Evolutionary conservation across 1,140 invertebrate species (phyloP).

Genomic region (Maniola jurtina): DNA sequence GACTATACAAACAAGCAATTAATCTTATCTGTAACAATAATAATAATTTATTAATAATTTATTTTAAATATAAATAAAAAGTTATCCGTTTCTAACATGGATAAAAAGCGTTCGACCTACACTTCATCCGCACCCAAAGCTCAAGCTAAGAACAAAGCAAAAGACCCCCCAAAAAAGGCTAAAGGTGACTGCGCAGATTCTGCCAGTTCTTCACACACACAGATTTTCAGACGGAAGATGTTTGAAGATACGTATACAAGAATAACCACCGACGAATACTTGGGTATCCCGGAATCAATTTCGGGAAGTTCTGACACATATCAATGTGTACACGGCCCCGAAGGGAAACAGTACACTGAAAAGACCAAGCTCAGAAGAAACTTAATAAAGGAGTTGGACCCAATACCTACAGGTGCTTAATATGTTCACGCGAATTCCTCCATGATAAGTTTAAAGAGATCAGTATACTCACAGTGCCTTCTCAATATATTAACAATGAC

Average conservation of each 20-base stretch:
- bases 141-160: background rate
- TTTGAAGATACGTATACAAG: constrained; percentile 31
- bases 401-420: constrained; percentile 41
- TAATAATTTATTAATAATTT: background rate
- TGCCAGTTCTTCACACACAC: constrained; percentile 47
- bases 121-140: background rate
- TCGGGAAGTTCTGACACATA: constrained; percentile 53
- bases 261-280: constrained; percentile 46
- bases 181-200: constrained; percentile 35
- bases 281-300: constrained; percentile 43
- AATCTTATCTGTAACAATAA: background rate
- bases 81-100: constrained; percentile 17
- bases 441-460: too few relatives aligned
- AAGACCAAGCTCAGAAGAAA: constrained; percentile 43
- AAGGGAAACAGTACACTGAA: constrained; percentile 49
- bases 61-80: too few relatives aligned
- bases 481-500: too few relatives aligned
- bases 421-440: too few relatives aligned
- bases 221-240: constrained; percentile 40
- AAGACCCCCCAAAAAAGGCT: constrained; percentile 21
- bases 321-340: constrained; percentile 47
- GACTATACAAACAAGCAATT: too few relatives aligned
- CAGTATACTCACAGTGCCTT: too few relatives aligned
- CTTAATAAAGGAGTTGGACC: constrained; percentile 51
- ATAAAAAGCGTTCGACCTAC: constrained; percentile 25